Evolutionary conservation across 2,888 invertebrate genomes (phyloP).

Genomic region (Holacanthella duospinosa): DNA sequence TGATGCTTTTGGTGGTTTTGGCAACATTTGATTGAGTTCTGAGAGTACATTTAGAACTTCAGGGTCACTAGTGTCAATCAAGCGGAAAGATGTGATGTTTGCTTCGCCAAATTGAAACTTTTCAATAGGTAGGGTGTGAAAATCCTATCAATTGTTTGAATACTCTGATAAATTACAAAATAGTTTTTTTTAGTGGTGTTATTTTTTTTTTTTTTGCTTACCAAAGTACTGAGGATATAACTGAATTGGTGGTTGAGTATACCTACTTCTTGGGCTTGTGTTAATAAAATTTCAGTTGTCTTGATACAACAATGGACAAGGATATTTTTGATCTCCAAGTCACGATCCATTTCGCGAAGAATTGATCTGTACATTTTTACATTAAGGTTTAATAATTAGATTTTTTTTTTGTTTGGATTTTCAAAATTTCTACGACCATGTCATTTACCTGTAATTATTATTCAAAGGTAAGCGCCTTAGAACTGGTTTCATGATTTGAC

Average conservation of each 20-base stretch:
- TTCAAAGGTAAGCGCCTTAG: background rate
- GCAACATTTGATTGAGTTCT: constrained; percentile 38
- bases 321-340: background rate
- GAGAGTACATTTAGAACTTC: constrained; percentile 45
- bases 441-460: background rate
- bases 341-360: background rate
- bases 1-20: background rate
- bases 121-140: constrained; percentile 67
- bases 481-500: background rate
- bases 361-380: background rate
- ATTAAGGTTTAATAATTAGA: background rate
- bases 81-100: constrained; percentile 66
- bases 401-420: background rate
- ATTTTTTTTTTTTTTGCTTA: constrained; percentile 50
- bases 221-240: constrained; percentile 82
- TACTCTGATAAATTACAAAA: too few relatives aligned
- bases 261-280: constrained; percentile 89
- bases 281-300: constrained; percentile 71
- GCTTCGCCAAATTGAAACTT: constrained; percentile 68
- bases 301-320: constrained; percentile 80
- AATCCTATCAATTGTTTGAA: constrained; percentile 51
- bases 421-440: background rate
- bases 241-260: constrained; percentile 95
- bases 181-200: too few relatives aligned
- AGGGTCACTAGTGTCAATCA: constrained; percentile 50